Conservation (phyloP, 2,888 invertebrate genomes). For the Patella caerulea region DNA sequence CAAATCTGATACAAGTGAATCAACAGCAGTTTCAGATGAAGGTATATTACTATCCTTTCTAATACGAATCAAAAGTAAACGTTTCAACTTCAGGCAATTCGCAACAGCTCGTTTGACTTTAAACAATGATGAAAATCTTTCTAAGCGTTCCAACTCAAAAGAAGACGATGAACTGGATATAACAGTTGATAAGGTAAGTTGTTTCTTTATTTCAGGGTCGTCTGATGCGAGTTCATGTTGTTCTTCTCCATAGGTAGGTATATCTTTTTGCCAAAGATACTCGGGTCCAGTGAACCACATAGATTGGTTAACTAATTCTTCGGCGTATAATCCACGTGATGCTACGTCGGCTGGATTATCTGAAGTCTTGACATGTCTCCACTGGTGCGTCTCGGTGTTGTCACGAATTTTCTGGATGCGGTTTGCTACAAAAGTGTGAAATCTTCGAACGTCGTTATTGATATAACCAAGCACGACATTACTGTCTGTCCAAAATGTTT, state of each 20-base stretch:
- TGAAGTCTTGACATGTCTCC: slow-evolving; percentile 37
- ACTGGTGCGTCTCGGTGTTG: slow-evolving; percentile 34
- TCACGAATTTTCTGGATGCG: slow-evolving; percentile 43
- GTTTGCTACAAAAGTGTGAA: slow-evolving; percentile 49
- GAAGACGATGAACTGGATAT: neutral
- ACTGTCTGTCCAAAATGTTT: slow-evolving; percentile 44
- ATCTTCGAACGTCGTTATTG: slow-evolving; percentile 39
- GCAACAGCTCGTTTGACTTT: neutral
- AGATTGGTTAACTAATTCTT: neutral
- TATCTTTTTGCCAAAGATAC: neutral
- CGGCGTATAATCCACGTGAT: slow-evolving; percentile 32
- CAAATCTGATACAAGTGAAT: neutral
- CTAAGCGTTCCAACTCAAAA: neutral
- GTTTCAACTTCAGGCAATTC: neutral
- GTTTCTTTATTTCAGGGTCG: too few species aligned
- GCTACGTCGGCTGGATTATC: slow-evolving; percentile 47
- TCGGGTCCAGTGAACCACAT: slow-evolving; percentile 1
- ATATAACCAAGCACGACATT: slow-evolving; percentile 43
- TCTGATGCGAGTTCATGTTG: neutral
- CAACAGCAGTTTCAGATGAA: neutral
- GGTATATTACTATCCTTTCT: neutral
- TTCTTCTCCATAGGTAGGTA: neutral
- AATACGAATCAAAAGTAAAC: neutral
- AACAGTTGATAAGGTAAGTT: too few species aligned
- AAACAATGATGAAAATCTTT: neutral